phyloP scores from a whole-genome alignment of 2,797 vertebrate species.

The Chaunax sp. region DNA sequence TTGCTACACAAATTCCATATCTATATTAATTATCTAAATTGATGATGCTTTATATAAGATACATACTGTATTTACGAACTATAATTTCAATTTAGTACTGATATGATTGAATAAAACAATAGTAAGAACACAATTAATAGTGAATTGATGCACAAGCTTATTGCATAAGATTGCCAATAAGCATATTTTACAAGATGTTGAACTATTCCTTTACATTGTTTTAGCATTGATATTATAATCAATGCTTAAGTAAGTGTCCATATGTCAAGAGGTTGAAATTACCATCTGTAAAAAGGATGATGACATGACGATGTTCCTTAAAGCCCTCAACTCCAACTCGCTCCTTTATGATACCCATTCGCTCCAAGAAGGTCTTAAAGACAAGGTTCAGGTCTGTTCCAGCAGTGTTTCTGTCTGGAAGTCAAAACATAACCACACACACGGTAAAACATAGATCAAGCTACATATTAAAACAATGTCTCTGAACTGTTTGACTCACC shows the following conservation, averaged over 20 bases:
- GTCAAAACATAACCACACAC: slow-evolving; percentile 18
- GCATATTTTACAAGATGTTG: background rate
- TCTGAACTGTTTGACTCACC: slow-evolving; percentile 46
- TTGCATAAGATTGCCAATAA: background rate
- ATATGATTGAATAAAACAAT: background rate
- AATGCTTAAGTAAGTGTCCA: background rate
- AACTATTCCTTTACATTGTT: background rate
- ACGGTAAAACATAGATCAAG: background rate
- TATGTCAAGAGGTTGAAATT: slow-evolving; percentile 27
- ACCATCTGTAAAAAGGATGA: slow-evolving; percentile 77
- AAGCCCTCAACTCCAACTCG: background rate
- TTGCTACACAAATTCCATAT: background rate
- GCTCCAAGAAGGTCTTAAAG: slow-evolving; percentile 38
- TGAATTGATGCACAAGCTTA: background rate
- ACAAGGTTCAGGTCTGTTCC: slow-evolving; percentile 66
- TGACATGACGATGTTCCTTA: slow-evolving; percentile 63
- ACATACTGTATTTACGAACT: background rate
- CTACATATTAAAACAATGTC: background rate
- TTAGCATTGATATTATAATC: background rate
- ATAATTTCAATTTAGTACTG: background rate
- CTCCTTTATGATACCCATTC: slow-evolving; percentile 40
- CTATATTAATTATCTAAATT: background rate
- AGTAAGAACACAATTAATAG: background rate
- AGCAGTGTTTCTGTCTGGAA: slow-evolving; percentile 38
- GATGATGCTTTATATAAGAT: background rate